Evolutionary conservation across 1,140 invertebrate genomes (phyloP), one percentile per base, ranked within the genome.

Genomic region (Drosophila arizonae): DNA sequence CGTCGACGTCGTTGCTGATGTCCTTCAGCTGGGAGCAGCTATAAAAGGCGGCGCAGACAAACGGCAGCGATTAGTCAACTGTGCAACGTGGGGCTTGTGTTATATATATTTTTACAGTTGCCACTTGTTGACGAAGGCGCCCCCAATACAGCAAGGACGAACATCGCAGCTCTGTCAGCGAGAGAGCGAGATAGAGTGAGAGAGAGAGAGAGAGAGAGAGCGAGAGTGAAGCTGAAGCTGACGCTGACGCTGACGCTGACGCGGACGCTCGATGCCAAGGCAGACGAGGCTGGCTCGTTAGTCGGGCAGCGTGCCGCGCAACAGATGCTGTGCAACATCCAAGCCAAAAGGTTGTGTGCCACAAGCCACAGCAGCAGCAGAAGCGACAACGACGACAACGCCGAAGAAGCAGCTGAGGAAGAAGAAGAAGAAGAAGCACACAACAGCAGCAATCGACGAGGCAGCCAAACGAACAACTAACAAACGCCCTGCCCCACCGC

Each of bases 311-410:
- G 65, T 48, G 76, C 84, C 51, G 70, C 70, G 84, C 84, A 87
- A 87, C 84, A 87, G 84, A 87, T 87, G 84, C 84, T 87, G 84
- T 84, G 78, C 79, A 88, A 88, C 84, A 88, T 79, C 61, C 69
- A 84, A 88, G 77, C 84, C 71, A 54, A 82, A 77, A 64, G 84
- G 84, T 87, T 87, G 84, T 88, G 76, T 69, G 81, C 64, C 73
- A 62, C 75, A 70, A 39, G 4, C 61, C 70, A 24, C 39, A 66
- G 51, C 52, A 58, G 17, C 57, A 36, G 9, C 28, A 41, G 43
- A 45, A 26, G 41, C 50, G 46, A 54, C 26, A 8, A 28, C 30
- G 30, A 33, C 33, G 33, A 33, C 33, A 33, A 33, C 33, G 33
- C 33, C 33, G 33, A 33, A 33, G 33, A 33, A 33, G 8, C 33